phyloP scores from a whole-genome alignment of 2,797 vertebrate species.

The Psittacula derbiana region DNA sequence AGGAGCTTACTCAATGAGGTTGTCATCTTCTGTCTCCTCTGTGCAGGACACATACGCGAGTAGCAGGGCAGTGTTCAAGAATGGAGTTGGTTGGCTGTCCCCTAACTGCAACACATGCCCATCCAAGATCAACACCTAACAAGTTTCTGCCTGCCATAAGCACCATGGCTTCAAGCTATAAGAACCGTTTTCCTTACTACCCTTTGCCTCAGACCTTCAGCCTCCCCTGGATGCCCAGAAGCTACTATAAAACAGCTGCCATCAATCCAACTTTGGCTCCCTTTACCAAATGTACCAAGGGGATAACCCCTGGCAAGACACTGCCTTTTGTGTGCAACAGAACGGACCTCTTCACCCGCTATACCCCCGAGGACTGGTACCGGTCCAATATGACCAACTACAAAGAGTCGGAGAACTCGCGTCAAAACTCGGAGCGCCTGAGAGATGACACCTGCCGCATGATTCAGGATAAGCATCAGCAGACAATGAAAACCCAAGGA shows the following conservation, averaged over 20 bases:
- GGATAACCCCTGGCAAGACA: slow-evolving; percentile 77
- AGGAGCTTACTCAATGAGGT: background rate
- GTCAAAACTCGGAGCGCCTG: slow-evolving; percentile 86
- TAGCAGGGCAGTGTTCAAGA: background rate
- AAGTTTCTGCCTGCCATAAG: slow-evolving; percentile 88
- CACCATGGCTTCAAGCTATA: slow-evolving; percentile 85
- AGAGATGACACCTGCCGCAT: slow-evolving; percentile 84
- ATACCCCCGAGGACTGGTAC: slow-evolving; percentile 90
- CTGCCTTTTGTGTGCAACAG: slow-evolving; percentile 85
- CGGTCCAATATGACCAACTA: slow-evolving; percentile 87
- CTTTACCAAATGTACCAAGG: slow-evolving; percentile 74
- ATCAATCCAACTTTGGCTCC: slow-evolving; percentile 72
- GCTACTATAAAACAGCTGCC: slow-evolving; percentile 80
- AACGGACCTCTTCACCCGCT: slow-evolving; percentile 79
- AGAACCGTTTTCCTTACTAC: slow-evolving; percentile 74
- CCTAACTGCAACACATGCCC: slow-evolving; percentile 79
- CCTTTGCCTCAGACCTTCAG: slow-evolving; percentile 76
- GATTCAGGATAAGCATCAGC: slow-evolving; percentile 89
- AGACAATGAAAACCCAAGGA: slow-evolving; percentile 83
- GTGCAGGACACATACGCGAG: slow-evolving; percentile 35
- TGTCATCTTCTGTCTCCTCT: background rate
- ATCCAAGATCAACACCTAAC: slow-evolving; percentile 77
- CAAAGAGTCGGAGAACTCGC: slow-evolving; percentile 83
- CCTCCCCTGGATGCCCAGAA: slow-evolving; percentile 84
- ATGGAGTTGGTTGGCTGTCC: slow-evolving; percentile 89